A percentile compares a stretch with the other conserved stretches of the same genome.
Conservation (phyloP, 2,113 vertebrate species). For the Dicentrarchus labrax region DNA sequence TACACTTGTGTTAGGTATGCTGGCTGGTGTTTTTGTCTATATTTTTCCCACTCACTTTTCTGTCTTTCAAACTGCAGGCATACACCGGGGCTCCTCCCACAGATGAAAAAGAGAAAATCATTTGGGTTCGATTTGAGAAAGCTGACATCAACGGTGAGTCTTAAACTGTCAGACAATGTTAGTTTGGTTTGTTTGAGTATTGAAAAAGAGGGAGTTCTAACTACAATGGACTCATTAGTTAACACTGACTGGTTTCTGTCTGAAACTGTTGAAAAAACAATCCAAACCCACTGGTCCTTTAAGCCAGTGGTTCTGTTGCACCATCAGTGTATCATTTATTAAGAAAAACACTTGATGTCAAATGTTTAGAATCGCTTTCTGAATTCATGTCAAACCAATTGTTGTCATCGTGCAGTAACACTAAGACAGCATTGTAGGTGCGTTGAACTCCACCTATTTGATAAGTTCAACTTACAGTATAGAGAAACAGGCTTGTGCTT, state of each 20-base stretch:
- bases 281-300: too few relatives aligned
- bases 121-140: conserved; percentile 98
- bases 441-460: too few relatives aligned
- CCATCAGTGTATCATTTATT: too few relatives aligned
- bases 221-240: neutral
- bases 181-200: neutral
- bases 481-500: too few relatives aligned
- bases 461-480: too few relatives aligned
- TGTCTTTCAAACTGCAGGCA: conserved; percentile 84
- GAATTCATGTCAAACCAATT: too few relatives aligned
- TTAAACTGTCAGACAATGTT: neutral
- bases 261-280: neutral
- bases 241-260: neutral
- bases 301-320: too few relatives aligned
- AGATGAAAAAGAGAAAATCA: conserved; percentile 98
- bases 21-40: neutral
- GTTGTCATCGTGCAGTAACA: too few relatives aligned
- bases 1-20: neutral
- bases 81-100: conserved; percentile 92
- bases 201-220: neutral
- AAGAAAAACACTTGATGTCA: too few relatives aligned
- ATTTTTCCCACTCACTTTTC: neutral
- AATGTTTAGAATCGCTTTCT: too few relatives aligned
- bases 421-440: too few relatives aligned
- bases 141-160: conserved; percentile 94